A percentile compares a stretch with the other conserved stretches of the same genome.
phyloP scores from a whole-genome alignment of 1,140 invertebrate genomes.

The Leptoteleia sp. region DNA sequence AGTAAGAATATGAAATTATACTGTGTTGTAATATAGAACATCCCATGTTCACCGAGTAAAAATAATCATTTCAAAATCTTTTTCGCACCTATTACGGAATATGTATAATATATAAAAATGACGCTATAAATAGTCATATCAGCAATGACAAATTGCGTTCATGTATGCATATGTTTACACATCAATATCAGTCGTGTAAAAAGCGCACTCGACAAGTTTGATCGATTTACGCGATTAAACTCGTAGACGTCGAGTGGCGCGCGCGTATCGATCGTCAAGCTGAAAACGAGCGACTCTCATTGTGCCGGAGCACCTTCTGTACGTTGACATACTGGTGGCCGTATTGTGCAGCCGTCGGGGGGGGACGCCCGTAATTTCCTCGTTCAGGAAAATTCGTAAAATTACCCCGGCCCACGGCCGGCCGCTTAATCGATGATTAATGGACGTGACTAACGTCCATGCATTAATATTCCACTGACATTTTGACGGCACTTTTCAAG shows the following conservation, averaged over 20 bases:
- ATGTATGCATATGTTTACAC: conserved; percentile 52
- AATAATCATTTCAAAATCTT: too few relatives aligned
- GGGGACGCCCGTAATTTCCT: conserved; percentile 52
- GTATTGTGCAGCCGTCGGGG: conserved; percentile 36
- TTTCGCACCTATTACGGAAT: too few relatives aligned
- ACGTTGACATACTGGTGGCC: conserved; percentile 80
- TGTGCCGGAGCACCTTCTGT: conserved; percentile 66
- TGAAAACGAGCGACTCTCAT: conserved; percentile 77
- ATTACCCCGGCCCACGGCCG: conserved; percentile 47
- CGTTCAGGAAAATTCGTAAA: conserved; percentile 63
- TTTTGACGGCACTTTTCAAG: conserved; percentile 29
- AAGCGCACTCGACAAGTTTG: conserved; percentile 68
- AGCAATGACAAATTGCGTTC: conserved; percentile 21
- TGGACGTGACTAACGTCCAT: conserved; percentile 55
- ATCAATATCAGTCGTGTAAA: conserved; percentile 36
- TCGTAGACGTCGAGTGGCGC: conserved; percentile 73
- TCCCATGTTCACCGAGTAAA: too few relatives aligned
- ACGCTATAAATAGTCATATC: too few relatives aligned
- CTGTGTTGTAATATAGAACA: too few relatives aligned
- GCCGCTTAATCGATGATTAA: conserved; percentile 66
- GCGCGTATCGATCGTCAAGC: conserved; percentile 77
- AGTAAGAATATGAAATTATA: too few relatives aligned
- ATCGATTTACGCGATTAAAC: conserved; percentile 72
- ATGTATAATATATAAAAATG: too few relatives aligned
- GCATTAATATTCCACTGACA: conserved; percentile 54